phyloP scores from a whole-genome alignment of 2,113 vertebrate genomes.

The Oplegnathus fasciatus region DNA sequence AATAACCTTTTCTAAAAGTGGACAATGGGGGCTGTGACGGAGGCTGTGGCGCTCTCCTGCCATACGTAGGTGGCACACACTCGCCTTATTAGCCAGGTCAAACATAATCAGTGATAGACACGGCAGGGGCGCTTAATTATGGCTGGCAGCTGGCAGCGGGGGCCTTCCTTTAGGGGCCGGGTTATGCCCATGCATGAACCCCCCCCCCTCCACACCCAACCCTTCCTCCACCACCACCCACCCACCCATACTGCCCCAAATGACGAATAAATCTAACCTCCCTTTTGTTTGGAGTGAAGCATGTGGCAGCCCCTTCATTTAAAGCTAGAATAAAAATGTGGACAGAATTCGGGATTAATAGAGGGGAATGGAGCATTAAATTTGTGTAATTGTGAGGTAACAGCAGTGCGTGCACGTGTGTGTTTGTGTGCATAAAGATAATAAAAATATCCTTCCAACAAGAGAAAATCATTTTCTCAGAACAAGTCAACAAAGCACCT shows the following conservation, averaged over 20 bases:
- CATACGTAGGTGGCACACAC: constrained; percentile 77
- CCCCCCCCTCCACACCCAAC: constrained; percentile 14
- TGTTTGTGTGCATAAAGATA: constrained; percentile 39
- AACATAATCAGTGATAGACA: constrained; percentile 86
- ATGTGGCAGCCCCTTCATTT: constrained; percentile 82
- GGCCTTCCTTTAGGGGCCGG: constrained; percentile 83
- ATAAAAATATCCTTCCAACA: constrained; percentile 50
- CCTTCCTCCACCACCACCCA: constrained; percentile 33
- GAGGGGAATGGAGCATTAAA: constrained; percentile 83
- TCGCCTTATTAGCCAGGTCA: constrained; percentile 85
- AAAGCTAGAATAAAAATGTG: constrained; percentile 75
- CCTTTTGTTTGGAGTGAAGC: constrained; percentile 80
- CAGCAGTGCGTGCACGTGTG: constrained; percentile 13
- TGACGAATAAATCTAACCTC: constrained; percentile 81
- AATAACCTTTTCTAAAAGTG: constrained; percentile 64
- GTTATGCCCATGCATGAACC: constrained; percentile 82
- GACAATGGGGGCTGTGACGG: constrained; percentile 54
- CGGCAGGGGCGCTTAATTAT: constrained; percentile 84
- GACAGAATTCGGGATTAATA: constrained; percentile 80
- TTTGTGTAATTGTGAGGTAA: constrained; percentile 74
- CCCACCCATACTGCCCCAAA: constrained; percentile 72
- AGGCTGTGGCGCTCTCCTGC: constrained; percentile 58
- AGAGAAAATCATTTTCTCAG: constrained; percentile 35
- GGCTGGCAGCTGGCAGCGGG: constrained; percentile 84
- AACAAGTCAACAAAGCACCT: constrained; percentile 67